A percentile compares a stretch with the other conserved stretches of the same genome.
Conservation (phyloP, 2,888 invertebrate genomes). For the Tanypteryx hageni region DNA sequence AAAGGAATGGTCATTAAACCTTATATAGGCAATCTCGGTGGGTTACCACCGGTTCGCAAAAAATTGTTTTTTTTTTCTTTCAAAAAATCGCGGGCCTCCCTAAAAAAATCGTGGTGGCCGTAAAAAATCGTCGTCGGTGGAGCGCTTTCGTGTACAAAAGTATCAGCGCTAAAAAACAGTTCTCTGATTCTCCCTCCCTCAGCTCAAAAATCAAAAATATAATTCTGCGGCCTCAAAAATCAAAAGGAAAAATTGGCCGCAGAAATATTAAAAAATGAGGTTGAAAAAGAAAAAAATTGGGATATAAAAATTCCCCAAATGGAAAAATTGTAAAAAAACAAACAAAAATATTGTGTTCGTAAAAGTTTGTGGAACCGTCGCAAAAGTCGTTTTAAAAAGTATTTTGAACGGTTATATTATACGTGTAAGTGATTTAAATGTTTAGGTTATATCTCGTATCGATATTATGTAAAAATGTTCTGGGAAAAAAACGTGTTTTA, state of each 20-base stretch:
- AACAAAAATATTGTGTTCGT: constrained; percentile 42
- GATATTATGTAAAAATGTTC: no score
- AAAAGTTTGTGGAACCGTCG: neutral
- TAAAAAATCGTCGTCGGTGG: neutral
- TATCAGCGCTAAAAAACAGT: neutral
- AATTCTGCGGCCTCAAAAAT: constrained; percentile 66
- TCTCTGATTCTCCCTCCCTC: constrained; percentile 54
- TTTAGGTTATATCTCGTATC: no score
- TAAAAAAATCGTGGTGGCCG: constrained; percentile 2
- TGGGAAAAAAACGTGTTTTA: no score
- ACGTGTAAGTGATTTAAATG: no score
- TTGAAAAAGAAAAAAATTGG: constrained; percentile 73
- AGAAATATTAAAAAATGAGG: constrained; percentile 73
- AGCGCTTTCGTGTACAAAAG: neutral
- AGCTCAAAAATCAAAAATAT: constrained; percentile 68
- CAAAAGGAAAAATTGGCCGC: constrained; percentile 70
- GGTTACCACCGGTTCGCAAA: neutral
- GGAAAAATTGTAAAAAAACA: constrained; percentile 65
- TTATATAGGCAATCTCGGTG: neutral
- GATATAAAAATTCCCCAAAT: constrained; percentile 61
- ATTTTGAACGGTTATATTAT: no score
- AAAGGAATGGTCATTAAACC: neutral
- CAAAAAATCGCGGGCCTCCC: constrained; percentile 24
- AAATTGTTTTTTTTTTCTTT: neutral
- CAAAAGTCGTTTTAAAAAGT: no score